Percentiles rank a stretch among this genome's conserved stretches.
Evolutionary conservation across 2,797 vertebrate species (phyloP).

Genomic region (Zenarchopterus dispar): DNA sequence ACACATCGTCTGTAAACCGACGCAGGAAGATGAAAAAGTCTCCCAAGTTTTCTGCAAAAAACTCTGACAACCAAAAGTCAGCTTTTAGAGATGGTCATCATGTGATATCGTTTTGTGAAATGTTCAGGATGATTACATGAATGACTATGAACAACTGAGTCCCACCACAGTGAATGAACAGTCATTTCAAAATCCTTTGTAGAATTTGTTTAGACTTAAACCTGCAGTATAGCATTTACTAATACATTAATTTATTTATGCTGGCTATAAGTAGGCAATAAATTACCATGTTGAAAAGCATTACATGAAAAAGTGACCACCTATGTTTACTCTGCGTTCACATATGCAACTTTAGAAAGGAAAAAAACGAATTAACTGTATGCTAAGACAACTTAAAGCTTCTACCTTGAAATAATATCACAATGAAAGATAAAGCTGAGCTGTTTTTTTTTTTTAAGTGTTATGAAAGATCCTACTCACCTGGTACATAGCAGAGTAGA

Average conservation of each 20-base stretch:
- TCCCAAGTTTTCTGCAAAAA: slow-evolving; percentile 96
- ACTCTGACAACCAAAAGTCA: slow-evolving; percentile 82
- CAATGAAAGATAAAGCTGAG: too few species aligned
- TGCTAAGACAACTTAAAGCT: neutral
- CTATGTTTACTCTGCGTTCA: neutral
- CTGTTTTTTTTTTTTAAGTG: neutral
- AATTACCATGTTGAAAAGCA: neutral
- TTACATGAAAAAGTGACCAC: neutral
- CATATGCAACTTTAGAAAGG: slow-evolving; percentile 3
- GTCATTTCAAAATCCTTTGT: slow-evolving; percentile 4
- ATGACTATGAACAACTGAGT: neutral
- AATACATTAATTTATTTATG: too few species aligned
- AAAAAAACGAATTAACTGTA: neutral
- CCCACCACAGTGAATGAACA: slow-evolving; percentile 4
- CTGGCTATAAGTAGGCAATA: too few species aligned
- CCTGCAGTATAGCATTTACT: neutral
- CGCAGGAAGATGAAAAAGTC: slow-evolving; percentile 98
- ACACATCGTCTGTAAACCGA: slow-evolving; percentile 92
- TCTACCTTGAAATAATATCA: neutral
- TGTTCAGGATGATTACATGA: slow-evolving; percentile 16
- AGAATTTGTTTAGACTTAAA: neutral
- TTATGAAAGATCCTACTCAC: slow-evolving; percentile 72
- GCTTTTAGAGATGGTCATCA: slow-evolving; percentile 7
- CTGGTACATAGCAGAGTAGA: slow-evolving; percentile 91
- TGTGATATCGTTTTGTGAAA: neutral